These are phyloP conservation scores for Criorhina ranunculi DNA, from an alignment of 2,888 invertebrate genomes.

Conservation along the genomic window DNA sequence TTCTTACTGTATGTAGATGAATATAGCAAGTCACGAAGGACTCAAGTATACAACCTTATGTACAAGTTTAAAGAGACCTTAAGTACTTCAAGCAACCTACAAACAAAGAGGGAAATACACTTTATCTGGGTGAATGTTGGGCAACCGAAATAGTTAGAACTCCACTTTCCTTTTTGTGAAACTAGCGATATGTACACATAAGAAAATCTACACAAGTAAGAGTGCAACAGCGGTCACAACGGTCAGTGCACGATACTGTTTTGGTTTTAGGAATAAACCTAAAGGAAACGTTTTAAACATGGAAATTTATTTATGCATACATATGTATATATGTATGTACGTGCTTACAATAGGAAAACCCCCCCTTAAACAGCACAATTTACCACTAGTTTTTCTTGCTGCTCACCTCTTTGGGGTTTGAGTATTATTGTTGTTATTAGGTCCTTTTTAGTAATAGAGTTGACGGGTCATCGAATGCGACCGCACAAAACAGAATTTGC, in stretches of 20 bases:
- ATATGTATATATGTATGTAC: too few relatives aligned
- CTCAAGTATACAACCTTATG: constrained; percentile 11
- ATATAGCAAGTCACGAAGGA: constrained; percentile 16
- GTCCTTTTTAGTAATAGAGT: constrained; percentile 41
- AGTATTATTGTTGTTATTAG: constrained; percentile 25
- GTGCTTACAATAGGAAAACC: background rate
- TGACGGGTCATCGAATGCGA: constrained; percentile 73
- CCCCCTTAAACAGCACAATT: constrained; percentile 15
- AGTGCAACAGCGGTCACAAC: constrained; percentile 63
- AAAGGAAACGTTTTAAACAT: constrained; percentile 22
- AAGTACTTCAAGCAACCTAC: background rate
- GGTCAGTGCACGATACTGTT: constrained; percentile 59
- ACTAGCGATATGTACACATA: constrained; percentile 6
- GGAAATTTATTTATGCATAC: too few relatives aligned
- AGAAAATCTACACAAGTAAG: constrained; percentile 9
- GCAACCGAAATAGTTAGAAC: background rate
- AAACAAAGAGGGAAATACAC: background rate
- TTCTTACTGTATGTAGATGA: background rate
- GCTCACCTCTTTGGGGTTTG: constrained; percentile 14
- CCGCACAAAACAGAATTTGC: constrained; percentile 62
- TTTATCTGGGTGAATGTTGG: constrained; percentile 5
- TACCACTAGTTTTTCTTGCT: constrained; percentile 4
- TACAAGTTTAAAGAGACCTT: background rate
- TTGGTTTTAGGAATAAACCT: constrained; percentile 26
- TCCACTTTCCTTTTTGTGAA: background rate